Conservation (phyloP, 2,888 invertebrate genomes). For the Drosophila cracens region DNA sequence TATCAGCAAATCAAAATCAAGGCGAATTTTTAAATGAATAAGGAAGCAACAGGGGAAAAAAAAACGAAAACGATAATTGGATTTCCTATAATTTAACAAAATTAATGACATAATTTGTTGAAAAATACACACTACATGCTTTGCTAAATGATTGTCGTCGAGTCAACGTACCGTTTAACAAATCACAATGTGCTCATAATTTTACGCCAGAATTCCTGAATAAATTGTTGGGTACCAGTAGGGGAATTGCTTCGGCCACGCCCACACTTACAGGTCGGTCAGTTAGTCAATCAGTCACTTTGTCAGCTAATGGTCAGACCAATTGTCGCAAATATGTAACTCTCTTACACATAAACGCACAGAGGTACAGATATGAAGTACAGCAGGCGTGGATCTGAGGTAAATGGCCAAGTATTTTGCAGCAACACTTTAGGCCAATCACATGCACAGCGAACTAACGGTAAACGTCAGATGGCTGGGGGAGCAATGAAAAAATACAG, state of each 20-base stretch:
- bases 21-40: not conserved
- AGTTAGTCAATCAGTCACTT: constrained; percentile 30
- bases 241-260: constrained; percentile 55
- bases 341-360: constrained; percentile 36
- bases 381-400: constrained; percentile 9
- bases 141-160: constrained; percentile 45
- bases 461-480: constrained; percentile 36
- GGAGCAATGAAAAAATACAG: constrained; percentile 50
- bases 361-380: constrained; percentile 5
- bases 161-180: constrained; percentile 31
- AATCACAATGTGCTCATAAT: constrained; percentile 48
- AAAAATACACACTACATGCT: constrained; percentile 8
- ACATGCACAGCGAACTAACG: constrained; percentile 71
- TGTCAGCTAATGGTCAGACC: constrained; percentile 63
- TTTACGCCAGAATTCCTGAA: constrained; percentile 69
- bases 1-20: not conserved
- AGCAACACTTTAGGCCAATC: constrained; percentile 75
- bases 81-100: constrained; percentile 31
- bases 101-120: constrained; percentile 30
- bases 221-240: constrained; percentile 58
- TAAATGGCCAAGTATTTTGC: constrained; percentile 55
- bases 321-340: constrained; percentile 79
- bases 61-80: constrained; percentile 4
- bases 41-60: not conserved
- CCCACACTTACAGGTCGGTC: constrained; percentile 50